Evolutionary conservation across 2,888 invertebrate species (phyloP), one percentile per base, ranked within the genome.

Genomic region (Artemia sp.): DNA sequence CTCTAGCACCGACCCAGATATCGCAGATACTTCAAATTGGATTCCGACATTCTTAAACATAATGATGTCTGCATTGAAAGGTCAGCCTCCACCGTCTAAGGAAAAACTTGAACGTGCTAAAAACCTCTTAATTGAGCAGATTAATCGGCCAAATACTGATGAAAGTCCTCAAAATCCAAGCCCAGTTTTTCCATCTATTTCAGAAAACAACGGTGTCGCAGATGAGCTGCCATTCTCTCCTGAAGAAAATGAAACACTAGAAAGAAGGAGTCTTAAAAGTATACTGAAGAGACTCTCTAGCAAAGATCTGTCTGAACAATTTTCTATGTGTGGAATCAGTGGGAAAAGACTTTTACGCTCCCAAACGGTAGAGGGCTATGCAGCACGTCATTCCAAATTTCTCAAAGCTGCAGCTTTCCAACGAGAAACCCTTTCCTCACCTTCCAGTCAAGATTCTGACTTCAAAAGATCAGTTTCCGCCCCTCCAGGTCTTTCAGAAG

Each of bases 361-460:
- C 51, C 91, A 89, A 72, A 91, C 90, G 72, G 81, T 91, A 74
- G 90, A 90, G 82, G 91, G 91, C 1, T 92, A 90, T 79, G 90
- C 89, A 71, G 90, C 89, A 69, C 83, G 91, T 76, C 90, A 90
- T 80, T 88, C 88, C 73, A 91, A 91, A 79, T 85, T 91, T 78
- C 83, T 89, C 69, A 92, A 91, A 82, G 90, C 90, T 79, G 90
- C 91, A 73, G 90, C 90, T 72, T 91, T 90, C 81, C 89, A 91
- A 79, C 81, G 87, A 72, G 88, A 89, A 51, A 51, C 87, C 87
- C 74, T 90, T 90, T 75, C 89, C 90, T 72, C 73, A 52, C 73
- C 72, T 66, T 73, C 74, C 24, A 71, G 85, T 51, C 78, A 85
- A 76, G 52, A 68, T 12, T 38, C 69, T 3, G 70, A 51, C 14